Evolutionary conservation across 2,888 invertebrate species (phyloP).

Genomic region (Diloba caeruleocephala): DNA sequence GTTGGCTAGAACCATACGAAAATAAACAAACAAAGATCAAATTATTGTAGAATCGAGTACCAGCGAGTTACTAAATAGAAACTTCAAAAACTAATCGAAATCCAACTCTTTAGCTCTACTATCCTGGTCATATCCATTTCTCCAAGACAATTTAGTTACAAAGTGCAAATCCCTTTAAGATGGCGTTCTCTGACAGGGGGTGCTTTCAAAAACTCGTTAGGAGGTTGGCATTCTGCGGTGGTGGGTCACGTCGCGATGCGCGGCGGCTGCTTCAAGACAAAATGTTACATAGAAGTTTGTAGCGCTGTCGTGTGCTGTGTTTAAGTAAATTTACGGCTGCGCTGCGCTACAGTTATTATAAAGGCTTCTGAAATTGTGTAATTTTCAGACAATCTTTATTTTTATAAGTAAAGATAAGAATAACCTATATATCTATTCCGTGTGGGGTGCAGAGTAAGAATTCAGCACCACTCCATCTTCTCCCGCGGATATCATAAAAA

Average conservation of each 20-base stretch:
- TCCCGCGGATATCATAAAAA: too few species aligned
- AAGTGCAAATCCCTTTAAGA: conserved; percentile 87
- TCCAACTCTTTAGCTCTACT: conserved; percentile 20
- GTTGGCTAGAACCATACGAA: too few species aligned
- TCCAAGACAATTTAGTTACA: conserved; percentile 78
- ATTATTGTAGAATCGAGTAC: conserved; percentile 4
- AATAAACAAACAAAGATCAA: too few species aligned
- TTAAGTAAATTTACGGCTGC: conserved; percentile 52
- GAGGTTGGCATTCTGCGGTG: conserved; percentile 81
- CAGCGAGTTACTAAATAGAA: not conserved
- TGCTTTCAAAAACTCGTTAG: conserved; percentile 88
- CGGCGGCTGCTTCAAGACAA: conserved; percentile 70
- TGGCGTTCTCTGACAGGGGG: conserved; percentile 76
- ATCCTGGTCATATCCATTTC: conserved; percentile 64
- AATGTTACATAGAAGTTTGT: conserved; percentile 75
- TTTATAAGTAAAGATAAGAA: too few species aligned
- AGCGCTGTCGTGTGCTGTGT: conserved; percentile 53
- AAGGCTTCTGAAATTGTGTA: conserved; percentile 4
- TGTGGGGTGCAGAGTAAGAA: too few species aligned
- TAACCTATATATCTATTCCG: too few species aligned
- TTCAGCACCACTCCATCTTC: too few species aligned
- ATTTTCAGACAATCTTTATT: too few species aligned
- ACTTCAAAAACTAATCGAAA: conserved; percentile 16
- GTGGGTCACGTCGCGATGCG: conserved; percentile 81
- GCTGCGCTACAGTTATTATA: conserved; percentile 37